Base-by-base conservation (phyloP, 2,888 invertebrate species). In the Leucania comma region DNA sequence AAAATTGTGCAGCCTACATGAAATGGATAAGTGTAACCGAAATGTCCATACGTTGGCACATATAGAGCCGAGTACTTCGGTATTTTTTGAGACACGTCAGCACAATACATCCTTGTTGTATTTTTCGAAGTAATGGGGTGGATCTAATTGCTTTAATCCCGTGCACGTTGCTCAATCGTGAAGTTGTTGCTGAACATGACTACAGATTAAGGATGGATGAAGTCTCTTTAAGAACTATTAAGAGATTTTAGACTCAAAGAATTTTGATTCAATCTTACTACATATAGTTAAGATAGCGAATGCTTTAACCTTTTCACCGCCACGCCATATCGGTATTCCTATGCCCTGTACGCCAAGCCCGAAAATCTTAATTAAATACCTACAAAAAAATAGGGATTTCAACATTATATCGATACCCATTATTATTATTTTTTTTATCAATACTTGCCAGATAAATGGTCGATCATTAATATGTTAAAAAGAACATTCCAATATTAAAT, bases 61-160 rank as follows among this genome's bases (percentile, higher is more conserved):
- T 29, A 17, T 4, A 4, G 26, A 26, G 24, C 32, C 38, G 4
- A 46, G 42, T 26, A 22, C 17, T 58, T 46, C 8, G n/a, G 12
- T 53, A n/a, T 68, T 68, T 42, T 54, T n/a, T 6, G 20, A 46
- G 14, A 10, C 5, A 46, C 4, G 9, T 14, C 46, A 6, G 46
- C 22, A 42, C 24, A 4, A 26, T 70, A 42, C 46, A 20, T 20
- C 5, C 38, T 35, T 14, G 14, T 8, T 42, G 20, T n/a, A 14
- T 53, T 35, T 70, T 17, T 61, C 24, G 3, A 69, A 10, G 3
- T 17, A 68, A 56, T 56, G 10, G 46, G 22, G 12, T 57, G 48
- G 35, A 57, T 48, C n/a, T 26, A 20, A 68, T 48, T 29, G 20
- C 22, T 22, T 38, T 56, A 48, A 22, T 48, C 46, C 22, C 22